Evolutionary conservation across 2,113 vertebrate species (phyloP), one percentile per base, ranked within the genome.

Genomic region (Synodontis membranacea): DNA sequence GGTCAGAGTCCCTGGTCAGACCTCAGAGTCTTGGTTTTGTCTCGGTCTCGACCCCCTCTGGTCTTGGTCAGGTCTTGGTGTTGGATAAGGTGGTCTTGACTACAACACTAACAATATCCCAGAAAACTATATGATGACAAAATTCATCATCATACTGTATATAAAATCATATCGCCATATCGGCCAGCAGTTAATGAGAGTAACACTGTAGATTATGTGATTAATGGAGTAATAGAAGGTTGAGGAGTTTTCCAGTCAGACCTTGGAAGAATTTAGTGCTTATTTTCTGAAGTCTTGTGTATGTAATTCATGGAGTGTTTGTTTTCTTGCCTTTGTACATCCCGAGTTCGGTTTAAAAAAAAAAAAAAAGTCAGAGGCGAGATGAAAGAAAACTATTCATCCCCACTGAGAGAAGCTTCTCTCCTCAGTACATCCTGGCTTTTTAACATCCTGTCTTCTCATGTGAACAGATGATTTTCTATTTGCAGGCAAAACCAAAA

Each of bases 361-460:
- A n/a, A n/a, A n/a, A n/a, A n/a, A 80, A 42, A 79, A 34, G 34
- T 62, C 84, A 68, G 25, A 14, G 78, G 62, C 68, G 28, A 44
- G 84, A 86, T 86, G 10, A 21, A 31, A 62, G n/a, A 34, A 84
- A 34, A 14, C n/a, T 84, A 11, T 60, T 86, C 46, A 54, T 70
- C 42, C 42, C 28, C 39, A 28, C 56, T 37, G 28, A 14, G 68
- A 84, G 70, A 86, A 64, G 46, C 15, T 31, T 9, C 3, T 31
- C 62, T 89, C 85, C 52, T 85, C 68, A 74, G 9, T 42, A 82
- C 48, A 90, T 88, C 48, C 46, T 42, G 50, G 44, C 42, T 46
- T 74, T 11, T 15, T 70, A 12, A 74, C 17, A 42, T 46, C 15
- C 54, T 56, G 31, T 42, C 5, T 25, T 72, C 79, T 82, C 54